Percentiles rank a stretch among this genome's conserved stretches.
These are phyloP conservation scores for western clawed frog (Xenopus tropicalis) DNA, from an alignment of 2,113 vertebrate genomes.

Conservation along the genomic window DNA sequence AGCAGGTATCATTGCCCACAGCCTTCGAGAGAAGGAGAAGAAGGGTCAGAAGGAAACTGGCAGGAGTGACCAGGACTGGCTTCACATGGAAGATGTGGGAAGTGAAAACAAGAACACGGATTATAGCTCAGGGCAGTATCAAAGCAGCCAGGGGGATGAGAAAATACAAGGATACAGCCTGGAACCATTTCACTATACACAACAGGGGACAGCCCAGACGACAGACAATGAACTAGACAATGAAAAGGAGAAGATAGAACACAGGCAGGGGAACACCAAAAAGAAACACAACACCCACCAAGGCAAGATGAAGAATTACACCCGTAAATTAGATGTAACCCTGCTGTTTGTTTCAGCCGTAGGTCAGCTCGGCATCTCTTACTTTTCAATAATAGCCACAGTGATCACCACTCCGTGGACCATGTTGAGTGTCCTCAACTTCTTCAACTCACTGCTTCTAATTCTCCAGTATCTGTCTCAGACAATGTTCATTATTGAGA, in stretches of 20 bases:
- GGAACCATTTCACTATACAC: no score
- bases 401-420: conserved; percentile 57
- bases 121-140: no score
- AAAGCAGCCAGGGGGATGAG: no score
- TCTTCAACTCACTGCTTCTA: conserved; percentile 76
- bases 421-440: conserved; percentile 67
- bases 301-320: conserved; percentile 67
- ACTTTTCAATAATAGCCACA: conserved; percentile 86
- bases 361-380: conserved; percentile 75
- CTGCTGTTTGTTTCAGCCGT: conserved; percentile 75
- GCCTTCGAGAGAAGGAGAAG: conserved; percentile 64
- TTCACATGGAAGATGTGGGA: neutral
- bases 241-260: no score
- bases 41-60: neutral
- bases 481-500: conserved; percentile 87
- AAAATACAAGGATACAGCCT: no score
- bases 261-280: neutral
- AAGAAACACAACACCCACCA: neutral
- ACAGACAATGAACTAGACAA: no score
- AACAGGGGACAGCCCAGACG: no score
- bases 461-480: conserved; percentile 81
- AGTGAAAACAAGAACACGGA: neutral
- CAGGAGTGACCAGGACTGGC: neutral
- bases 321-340: conserved; percentile 79
- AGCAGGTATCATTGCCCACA: conserved; percentile 65